phyloP scores from a whole-genome alignment of 2,888 invertebrate species.

The Drosophila neonasuta region DNA sequence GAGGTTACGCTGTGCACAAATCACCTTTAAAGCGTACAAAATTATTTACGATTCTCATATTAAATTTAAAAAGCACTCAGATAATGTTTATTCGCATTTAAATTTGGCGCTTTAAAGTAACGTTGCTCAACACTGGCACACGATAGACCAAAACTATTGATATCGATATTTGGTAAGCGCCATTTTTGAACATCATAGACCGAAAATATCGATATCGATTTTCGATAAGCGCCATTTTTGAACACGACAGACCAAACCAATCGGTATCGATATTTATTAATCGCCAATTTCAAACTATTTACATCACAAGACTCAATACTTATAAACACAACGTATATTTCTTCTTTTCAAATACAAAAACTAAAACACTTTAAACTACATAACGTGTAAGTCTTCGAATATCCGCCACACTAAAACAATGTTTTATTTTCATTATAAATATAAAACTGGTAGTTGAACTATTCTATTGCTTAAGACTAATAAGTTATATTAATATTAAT shows the following conservation, averaged over 20 bases:
- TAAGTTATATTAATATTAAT: neutral
- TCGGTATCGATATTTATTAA: too few relatives aligned
- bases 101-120: slow-evolving; percentile 3
- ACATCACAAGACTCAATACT: too few relatives aligned
- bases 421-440: neutral
- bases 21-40: neutral
- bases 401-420: too few relatives aligned
- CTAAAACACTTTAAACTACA: too few relatives aligned
- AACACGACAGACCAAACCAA: too few relatives aligned
- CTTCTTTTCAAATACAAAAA: too few relatives aligned
- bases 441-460: neutral
- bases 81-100: neutral
- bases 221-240: too few relatives aligned
- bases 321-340: too few relatives aligned
- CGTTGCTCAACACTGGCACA: slow-evolving; percentile 13
- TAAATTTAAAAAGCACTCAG: neutral
- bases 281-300: too few relatives aligned
- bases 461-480: neutral
- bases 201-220: too few relatives aligned
- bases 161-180: neutral
- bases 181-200: too few relatives aligned
- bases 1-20: neutral
- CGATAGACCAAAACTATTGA: slow-evolving; percentile 7
- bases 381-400: too few relatives aligned
- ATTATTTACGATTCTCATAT: neutral